A percentile compares a stretch with the other conserved stretches of the same genome.
These are phyloP conservation scores for Latrodectus elegans DNA, from an alignment of 2,888 invertebrate genomes.

Conservation along the genomic window DNA sequence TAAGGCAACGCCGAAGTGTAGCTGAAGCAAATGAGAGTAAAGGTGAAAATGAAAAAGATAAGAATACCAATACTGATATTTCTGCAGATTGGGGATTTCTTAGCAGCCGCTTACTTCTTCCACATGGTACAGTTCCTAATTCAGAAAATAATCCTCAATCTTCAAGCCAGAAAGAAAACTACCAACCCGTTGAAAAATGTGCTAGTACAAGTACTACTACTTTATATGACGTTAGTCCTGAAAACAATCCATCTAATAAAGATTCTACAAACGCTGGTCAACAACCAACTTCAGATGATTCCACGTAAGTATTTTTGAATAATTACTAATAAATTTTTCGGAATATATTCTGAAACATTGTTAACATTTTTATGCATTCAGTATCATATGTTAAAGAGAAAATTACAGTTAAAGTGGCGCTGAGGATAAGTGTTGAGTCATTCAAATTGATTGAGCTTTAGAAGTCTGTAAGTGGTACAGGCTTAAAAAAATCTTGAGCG, in stretches of 20 bases:
- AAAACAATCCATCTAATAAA: conserved; percentile 24
- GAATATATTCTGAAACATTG: too few relatives aligned
- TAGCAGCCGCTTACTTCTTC: conserved; percentile 41
- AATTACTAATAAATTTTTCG: background rate
- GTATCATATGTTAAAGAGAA: too few relatives aligned
- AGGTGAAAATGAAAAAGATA: conserved; percentile 34
- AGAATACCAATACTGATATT: conserved; percentile 5
- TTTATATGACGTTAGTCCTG: conserved; percentile 37
- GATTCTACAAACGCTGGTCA: conserved; percentile 24
- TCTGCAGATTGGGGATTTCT: conserved; percentile 30
- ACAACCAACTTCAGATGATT: conserved; percentile 31
- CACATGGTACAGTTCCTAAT: conserved; percentile 59
- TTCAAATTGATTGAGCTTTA: too few relatives aligned
- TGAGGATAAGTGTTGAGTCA: too few relatives aligned
- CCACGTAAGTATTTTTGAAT: conserved; percentile 34
- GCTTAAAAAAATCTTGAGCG: too few relatives aligned
- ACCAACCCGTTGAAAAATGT: conserved; percentile 49
- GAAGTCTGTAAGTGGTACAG: too few relatives aligned
- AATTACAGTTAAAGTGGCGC: too few relatives aligned
- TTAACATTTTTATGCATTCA: too few relatives aligned
- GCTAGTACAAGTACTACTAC: conserved; percentile 64
- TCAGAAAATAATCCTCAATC: conserved; percentile 14
- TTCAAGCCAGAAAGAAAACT: conserved; percentile 19
- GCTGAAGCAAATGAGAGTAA: conserved; percentile 29
- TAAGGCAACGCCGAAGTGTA: conserved; percentile 24